A percentile compares a stretch with the other conserved stretches of the same genome.
Conservation (phyloP, 2,888 invertebrate genomes). For the Phyllotreta striolata region DNA sequence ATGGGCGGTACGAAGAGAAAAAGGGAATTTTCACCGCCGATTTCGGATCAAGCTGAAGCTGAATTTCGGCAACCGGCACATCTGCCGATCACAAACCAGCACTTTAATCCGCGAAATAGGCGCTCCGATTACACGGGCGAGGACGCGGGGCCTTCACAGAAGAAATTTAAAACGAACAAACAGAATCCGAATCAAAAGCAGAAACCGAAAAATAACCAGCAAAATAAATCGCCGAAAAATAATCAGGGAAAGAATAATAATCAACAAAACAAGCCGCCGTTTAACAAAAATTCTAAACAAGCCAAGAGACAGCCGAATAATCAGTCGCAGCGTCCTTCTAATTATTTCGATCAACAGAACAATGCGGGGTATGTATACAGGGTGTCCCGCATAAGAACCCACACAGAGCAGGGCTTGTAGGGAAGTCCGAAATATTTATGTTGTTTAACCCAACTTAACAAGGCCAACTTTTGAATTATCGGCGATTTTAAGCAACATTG, state of each 20-base stretch:
- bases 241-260: too few relatives aligned
- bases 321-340: neutral
- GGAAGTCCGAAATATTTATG: too few relatives aligned
- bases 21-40: slow-evolving; percentile 38
- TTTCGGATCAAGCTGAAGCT: slow-evolving; percentile 21
- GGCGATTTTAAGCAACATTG: too few relatives aligned
- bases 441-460: too few relatives aligned
- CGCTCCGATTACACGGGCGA: slow-evolving; percentile 22
- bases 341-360: too few relatives aligned
- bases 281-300: neutral
- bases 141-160: neutral
- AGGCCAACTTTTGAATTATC: too few relatives aligned
- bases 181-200: slow-evolving; percentile 18
- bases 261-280: neutral
- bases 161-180: slow-evolving; percentile 17
- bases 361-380: too few relatives aligned
- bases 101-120: slow-evolving; percentile 45
- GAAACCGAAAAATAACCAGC: slow-evolving; percentile 16
- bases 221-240: neutral
- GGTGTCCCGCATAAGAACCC: too few relatives aligned
- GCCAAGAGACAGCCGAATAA: neutral
- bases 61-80: slow-evolving; percentile 17
- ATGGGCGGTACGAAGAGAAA: slow-evolving; percentile 54
- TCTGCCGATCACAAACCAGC: slow-evolving; percentile 31
- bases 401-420: too few relatives aligned